phyloP scores from a whole-genome alignment of 2,797 vertebrate species.

The Gouania willdenowi region DNA sequence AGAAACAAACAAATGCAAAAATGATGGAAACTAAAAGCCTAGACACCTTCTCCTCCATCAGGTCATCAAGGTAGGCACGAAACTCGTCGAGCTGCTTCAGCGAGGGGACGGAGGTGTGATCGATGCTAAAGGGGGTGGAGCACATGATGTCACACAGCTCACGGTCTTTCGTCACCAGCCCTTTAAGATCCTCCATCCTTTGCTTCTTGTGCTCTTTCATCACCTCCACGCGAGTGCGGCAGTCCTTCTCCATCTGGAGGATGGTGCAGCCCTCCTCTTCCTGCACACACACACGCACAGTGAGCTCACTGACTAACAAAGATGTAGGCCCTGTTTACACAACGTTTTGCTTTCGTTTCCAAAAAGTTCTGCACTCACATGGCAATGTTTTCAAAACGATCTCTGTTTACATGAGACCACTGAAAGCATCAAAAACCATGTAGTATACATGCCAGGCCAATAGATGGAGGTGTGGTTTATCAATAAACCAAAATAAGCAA shows the following conservation, averaged over 20 bases:
- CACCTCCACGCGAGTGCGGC: slow-evolving; percentile 79
- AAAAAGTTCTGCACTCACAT: too few relatives aligned
- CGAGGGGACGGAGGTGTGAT: slow-evolving; percentile 71
- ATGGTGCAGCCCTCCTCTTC: slow-evolving; percentile 81
- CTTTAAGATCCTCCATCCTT: slow-evolving; percentile 81
- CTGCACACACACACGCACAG: too few relatives aligned
- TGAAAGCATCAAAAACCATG: too few relatives aligned
- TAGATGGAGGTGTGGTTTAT: too few relatives aligned
- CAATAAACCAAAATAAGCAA: too few relatives aligned
- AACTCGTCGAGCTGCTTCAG: slow-evolving; percentile 80
- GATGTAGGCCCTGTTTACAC: too few relatives aligned
- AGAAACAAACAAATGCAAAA: background rate
- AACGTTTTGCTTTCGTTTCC: too few relatives aligned
- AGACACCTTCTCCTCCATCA: slow-evolving; percentile 81
- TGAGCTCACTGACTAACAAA: too few relatives aligned
- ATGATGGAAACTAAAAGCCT: background rate
- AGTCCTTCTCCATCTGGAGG: slow-evolving; percentile 87
- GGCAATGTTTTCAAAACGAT: too few relatives aligned
- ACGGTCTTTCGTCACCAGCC: slow-evolving; percentile 74
- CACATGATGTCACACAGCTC: slow-evolving; percentile 86
- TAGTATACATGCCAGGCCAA: too few relatives aligned
- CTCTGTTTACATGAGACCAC: too few relatives aligned
- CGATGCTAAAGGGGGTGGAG: slow-evolving; percentile 56
- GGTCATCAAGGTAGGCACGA: slow-evolving; percentile 66
- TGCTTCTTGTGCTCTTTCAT: slow-evolving; percentile 84